Conservation (phyloP, 2,797 vertebrate genomes). For the Microcaecilia unicolor region DNA sequence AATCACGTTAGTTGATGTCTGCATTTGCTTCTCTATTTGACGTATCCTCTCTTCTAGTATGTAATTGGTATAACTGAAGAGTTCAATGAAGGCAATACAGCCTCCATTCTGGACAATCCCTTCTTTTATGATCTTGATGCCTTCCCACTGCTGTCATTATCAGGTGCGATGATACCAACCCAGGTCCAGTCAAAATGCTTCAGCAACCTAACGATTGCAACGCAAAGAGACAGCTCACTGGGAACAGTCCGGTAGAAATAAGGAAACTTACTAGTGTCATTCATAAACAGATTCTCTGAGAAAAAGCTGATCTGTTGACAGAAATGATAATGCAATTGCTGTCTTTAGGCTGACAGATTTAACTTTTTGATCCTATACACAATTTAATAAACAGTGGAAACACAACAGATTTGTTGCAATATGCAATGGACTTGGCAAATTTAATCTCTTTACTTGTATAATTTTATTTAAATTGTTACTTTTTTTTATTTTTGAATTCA, state of each 20-base stretch:
- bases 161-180: not conserved
- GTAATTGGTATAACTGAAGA: not conserved
- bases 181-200: conserved; percentile 2
- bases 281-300: not conserved
- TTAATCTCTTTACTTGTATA: no score
- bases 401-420: no score
- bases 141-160: not conserved
- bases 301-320: not conserved
- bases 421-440: no score
- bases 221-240: not conserved
- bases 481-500: no score
- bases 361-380: no score
- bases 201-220: not conserved
- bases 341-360: no score
- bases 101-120: not conserved
- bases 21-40: not conserved
- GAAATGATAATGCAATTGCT: not conserved
- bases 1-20: not conserved
- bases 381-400: no score
- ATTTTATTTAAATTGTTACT: no score
- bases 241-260: conserved; percentile 1
- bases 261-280: not conserved
- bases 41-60: not conserved
- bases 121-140: not conserved
- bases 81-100: not conserved